phyloP scores from a whole-genome alignment of 2,888 invertebrate species.

The Byasa hedistus region DNA sequence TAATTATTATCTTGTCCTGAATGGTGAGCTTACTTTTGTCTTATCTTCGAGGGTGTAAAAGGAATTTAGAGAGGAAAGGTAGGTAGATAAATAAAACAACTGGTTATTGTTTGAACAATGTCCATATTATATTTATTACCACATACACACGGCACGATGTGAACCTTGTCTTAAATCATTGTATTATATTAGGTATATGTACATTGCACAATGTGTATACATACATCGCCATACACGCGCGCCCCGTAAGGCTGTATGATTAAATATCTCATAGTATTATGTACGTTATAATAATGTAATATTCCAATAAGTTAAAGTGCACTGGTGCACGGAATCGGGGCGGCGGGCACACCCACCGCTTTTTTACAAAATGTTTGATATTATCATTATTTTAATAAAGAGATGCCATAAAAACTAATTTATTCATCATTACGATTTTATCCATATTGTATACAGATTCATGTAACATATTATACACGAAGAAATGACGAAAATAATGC shows the following conservation, averaged over 20 bases:
- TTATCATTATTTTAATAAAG: conserved; percentile 80
- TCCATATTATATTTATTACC: conserved; percentile 93
- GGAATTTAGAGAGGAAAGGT: conserved; percentile 21
- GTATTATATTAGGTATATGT: conserved; percentile 85
- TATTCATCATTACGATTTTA: conserved; percentile 79
- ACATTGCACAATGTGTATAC: conserved; percentile 86
- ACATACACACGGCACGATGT: conserved; percentile 95
- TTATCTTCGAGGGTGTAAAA: neutral
- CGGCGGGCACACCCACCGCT: conserved; percentile 76
- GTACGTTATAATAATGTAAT: conserved; percentile 80
- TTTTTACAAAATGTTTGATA: conserved; percentile 79
- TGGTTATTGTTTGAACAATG: conserved; percentile 89
- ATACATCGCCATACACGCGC: conserved; percentile 84
- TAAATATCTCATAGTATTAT: conserved; percentile 80
- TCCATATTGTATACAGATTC: conserved; percentile 82
- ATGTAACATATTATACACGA: conserved; percentile 83
- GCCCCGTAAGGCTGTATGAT: conserved; percentile 81
- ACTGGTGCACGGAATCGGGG: conserved; percentile 80
- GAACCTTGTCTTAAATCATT: conserved; percentile 92
- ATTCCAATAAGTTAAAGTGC: conserved; percentile 81
- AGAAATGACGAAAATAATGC: conserved; percentile 80
- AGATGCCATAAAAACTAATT: conserved; percentile 80
- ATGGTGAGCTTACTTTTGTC: neutral
- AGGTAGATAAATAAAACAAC: conserved; percentile 69
- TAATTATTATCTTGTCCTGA: too few species aligned